Evolutionary conservation across 2,113 vertebrate species (phyloP).

Genomic region (Oreochromis spilurus): DNA sequence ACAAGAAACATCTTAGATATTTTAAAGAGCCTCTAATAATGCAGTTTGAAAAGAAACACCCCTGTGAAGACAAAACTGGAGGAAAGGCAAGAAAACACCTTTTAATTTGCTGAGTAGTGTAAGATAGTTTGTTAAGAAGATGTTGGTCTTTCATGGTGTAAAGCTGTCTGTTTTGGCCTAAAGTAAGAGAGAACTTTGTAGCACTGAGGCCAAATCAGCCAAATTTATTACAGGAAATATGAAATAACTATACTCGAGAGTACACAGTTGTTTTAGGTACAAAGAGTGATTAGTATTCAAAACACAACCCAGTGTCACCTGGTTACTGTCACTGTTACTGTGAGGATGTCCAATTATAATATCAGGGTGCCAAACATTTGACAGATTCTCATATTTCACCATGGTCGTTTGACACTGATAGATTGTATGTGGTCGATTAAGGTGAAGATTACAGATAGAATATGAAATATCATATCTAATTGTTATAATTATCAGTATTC

Average conservation of each 20-base stretch:
- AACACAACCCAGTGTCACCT: not conserved
- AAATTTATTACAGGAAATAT: not conserved
- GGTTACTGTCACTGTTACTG: not conserved
- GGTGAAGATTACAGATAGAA: not conserved
- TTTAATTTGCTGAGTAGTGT: constrained; percentile 39
- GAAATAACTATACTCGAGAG: not conserved
- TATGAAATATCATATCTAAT: not conserved
- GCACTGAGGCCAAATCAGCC: not conserved
- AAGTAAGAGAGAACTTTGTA: constrained; percentile 1
- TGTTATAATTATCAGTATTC: not conserved
- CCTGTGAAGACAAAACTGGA: constrained; percentile 26
- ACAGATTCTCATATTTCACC: not conserved
- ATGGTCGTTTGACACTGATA: not conserved
- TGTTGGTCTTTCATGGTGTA: not conserved
- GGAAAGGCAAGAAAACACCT: constrained; percentile 36
- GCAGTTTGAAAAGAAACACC: constrained; percentile 49
- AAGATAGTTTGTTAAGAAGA: constrained; percentile 31
- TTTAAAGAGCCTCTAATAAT: constrained; percentile 66
- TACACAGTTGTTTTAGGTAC: not conserved
- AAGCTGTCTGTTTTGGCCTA: constrained; percentile 2
- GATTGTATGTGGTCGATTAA: not conserved
- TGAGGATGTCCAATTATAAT: not conserved
- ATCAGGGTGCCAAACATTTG: not conserved
- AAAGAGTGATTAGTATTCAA: not conserved
- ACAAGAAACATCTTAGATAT: constrained; percentile 69